These are phyloP conservation scores for Bactericera cockerelli DNA, from an alignment of 1,140 invertebrate species.

Conservation along the genomic window DNA sequence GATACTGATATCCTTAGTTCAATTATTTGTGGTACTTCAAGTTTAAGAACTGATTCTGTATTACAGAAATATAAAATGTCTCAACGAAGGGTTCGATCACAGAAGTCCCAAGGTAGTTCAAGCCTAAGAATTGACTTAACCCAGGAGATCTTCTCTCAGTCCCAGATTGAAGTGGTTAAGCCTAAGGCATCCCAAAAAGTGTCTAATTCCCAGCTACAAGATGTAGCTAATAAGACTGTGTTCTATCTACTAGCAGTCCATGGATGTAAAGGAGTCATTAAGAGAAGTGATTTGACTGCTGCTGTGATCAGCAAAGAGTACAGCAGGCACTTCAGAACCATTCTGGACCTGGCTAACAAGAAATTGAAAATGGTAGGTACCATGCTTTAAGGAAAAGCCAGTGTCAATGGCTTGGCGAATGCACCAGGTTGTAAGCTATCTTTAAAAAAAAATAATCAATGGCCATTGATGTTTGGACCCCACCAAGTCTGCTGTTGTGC, in stretches of 20 bases:
- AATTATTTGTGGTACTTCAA: too few relatives aligned
- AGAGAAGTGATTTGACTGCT: background rate
- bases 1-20: too few relatives aligned
- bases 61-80: too few relatives aligned
- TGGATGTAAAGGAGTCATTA: background rate
- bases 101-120: background rate
- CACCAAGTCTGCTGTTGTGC: too few relatives aligned
- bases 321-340: background rate
- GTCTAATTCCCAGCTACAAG: background rate
- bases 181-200: background rate
- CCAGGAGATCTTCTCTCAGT: background rate
- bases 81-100: background rate
- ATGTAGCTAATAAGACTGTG: background rate
- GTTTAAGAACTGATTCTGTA: too few relatives aligned
- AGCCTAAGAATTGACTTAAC: background rate
- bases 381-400: too few relatives aligned
- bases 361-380: conserved; percentile 5
- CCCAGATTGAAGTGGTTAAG: background rate
- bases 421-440: background rate
- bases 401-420: too few relatives aligned
- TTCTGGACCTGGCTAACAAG: background rate
- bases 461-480: too few relatives aligned
- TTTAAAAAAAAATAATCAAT: too few relatives aligned
- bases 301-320: background rate
- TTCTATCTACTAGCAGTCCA: background rate